Evolutionary conservation across 2,113 vertebrate species (phyloP), one percentile per base, ranked within the genome.

Genomic region (Nothocercus nigrocapillus): DNA sequence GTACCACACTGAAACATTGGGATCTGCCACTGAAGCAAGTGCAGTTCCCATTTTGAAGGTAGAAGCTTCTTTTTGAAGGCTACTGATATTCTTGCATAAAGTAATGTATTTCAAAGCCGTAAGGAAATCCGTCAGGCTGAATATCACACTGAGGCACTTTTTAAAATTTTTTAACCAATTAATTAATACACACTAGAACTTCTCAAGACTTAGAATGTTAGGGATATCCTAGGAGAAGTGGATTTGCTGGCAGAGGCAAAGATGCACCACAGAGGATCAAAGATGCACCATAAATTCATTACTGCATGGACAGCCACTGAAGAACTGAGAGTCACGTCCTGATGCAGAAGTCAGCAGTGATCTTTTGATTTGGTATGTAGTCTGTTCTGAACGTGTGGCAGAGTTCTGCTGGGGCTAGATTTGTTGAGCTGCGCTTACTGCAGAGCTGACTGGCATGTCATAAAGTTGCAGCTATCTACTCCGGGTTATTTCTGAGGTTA

Each of bases 101-200:
- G 78, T 62, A 79, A 82, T 68, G 62, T 32, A 82, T 95, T 93
- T 93, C 90, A 93, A 86, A 95, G 80, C 20, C 2, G 3, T 62
- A 34, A 84, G 77, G 54, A 89, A 92, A 89, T n/a, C 62, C 73
- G 91, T 88, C 49, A 70, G 47, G 32, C 68, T 93, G 61, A 76
- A 30, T 84, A 77, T 88, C 4, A 8, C 38, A 73, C 61, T 81
- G 78, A 89, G 70, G 84, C 42, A 87, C 25, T 64, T 47, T 78
- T 62, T 44, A 44, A 44, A 47, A 47, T 59, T 28, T 25, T 3
- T 51, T 45, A 74, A 72, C 74, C 0, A 74, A 74, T 85, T 91
- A 92, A 58, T 88, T 94, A 87, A 91, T 93, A 72, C 18, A 81
- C 34, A 90, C 38, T 78, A 88, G 95, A 90, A 53, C 73, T 90